Evolutionary conservation across 2,888 invertebrate genomes (phyloP).

Genomic region (Leptinotarsa haldemani): DNA sequence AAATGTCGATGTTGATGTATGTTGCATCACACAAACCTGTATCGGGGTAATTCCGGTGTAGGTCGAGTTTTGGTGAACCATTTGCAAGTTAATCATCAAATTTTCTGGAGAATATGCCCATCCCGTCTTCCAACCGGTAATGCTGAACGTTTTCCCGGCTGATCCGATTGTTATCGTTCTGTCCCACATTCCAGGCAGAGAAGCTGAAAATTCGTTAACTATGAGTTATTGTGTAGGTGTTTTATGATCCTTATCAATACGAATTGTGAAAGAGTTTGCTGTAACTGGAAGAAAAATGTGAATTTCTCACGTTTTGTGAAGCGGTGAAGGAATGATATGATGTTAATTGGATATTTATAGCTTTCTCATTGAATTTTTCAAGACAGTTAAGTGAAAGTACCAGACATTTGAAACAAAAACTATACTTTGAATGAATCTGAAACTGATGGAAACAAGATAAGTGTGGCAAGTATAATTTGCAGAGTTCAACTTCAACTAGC

Average conservation of each 20-base stretch:
- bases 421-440: no score
- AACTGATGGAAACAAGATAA: no score
- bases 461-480: no score
- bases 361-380: no score
- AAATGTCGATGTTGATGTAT: no score
- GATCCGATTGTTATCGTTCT: conserved; percentile 96
- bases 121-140: conserved; percentile 97
- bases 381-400: no score
- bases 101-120: conserved; percentile 94
- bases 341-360: no score
- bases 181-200: conserved; percentile 97
- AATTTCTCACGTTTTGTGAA: no score
- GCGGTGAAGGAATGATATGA: no score
- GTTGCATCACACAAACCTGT: conserved; percentile 69
- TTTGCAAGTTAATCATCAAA: conserved; percentile 83
- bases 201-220: conserved; percentile 28
- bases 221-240: not conserved
- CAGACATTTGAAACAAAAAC: no score
- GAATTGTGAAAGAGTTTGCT: not conserved
- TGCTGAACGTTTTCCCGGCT: conserved; percentile 97
- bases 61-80: conserved; percentile 94
- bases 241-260: not conserved
- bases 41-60: conserved; percentile 93
- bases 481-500: no score
- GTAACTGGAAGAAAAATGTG: not conserved